Evolutionary conservation across 2,113 vertebrate species (phyloP).

Genomic region (Elaphurus davidianus): DNA sequence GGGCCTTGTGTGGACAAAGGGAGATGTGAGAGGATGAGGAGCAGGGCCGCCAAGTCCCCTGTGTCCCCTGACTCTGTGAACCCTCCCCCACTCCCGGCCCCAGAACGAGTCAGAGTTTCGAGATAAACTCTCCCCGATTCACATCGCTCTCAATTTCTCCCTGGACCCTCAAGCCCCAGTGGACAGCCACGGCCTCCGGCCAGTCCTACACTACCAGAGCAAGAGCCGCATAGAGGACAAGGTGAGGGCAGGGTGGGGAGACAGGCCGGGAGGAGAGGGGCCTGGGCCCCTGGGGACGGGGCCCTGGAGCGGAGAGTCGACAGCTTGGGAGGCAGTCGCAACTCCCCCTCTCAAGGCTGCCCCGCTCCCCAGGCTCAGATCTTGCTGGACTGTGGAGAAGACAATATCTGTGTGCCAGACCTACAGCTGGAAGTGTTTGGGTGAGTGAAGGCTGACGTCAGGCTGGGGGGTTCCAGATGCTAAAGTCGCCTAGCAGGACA

Average conservation of each 20-base stretch:
- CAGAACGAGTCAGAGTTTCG: constrained; percentile 94
- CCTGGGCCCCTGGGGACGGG: not conserved
- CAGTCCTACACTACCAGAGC: constrained; percentile 90
- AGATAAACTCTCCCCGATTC: constrained; percentile 93
- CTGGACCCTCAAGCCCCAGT: constrained; percentile 85
- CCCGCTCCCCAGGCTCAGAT: constrained; percentile 87
- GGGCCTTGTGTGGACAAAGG: not conserved
- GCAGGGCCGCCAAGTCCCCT: not conserved
- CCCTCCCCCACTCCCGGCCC: not conserved
- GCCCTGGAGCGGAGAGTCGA: not conserved
- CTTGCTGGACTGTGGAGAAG: constrained; percentile 92
- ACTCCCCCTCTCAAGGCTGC: not conserved
- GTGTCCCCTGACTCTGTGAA: not conserved
- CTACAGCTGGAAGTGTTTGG: constrained; percentile 89
- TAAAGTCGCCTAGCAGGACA: not conserved
- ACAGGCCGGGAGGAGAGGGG: constrained; percentile 1
- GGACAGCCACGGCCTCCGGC: constrained; percentile 86
- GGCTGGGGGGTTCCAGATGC: not conserved
- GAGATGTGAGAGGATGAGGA: not conserved
- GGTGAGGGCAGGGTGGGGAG: constrained; percentile 73
- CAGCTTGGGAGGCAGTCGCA: not conserved
- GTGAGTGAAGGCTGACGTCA: constrained; percentile 78
- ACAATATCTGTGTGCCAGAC: constrained; percentile 95
- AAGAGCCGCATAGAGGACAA: constrained; percentile 88
- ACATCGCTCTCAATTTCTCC: constrained; percentile 90